Evolutionary conservation across 2,888 invertebrate species (phyloP), one percentile per base, ranked within the genome.

Genomic region (Fragum whitleyi): DNA sequence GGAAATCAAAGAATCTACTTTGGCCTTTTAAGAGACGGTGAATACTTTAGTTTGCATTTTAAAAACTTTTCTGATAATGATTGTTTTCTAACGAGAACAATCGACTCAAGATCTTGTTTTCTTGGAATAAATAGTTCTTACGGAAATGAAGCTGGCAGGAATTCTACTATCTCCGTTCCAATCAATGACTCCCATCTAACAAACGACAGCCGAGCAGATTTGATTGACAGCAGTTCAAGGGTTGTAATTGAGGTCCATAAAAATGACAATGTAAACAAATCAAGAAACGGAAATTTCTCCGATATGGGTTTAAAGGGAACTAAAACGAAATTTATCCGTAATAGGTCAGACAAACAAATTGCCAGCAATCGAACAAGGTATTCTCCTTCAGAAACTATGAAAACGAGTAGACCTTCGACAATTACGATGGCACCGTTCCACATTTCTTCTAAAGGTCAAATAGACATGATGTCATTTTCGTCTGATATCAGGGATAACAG

Each of bases 231-330:
- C 7, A 42, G 42, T 23, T 65, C 65, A 42, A 21, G 23, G 42
- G 65, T 39, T 23, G 42, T 65, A 21, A 65, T 65, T 65, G 65
- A 36, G 65, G 65, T 39, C 42, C 42, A 42, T 65, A 65, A 36
- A 65, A 42, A 65, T 65, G 42, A 65, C 65, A 65, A 39, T 65
- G 65, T 65, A 65, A 65, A 65, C 42, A 65, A 42, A 65, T 65
- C 65, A 65, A 26, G 65, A 42, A 26, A 5, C 36, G 23, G 42
- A 42, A 65, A 65, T 42, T 16, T 26, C 39, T 65, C 65, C 26
- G 65, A 65, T 65, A 21, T 42, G 42, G 23, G 65, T 42, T 65
- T 65, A 65, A 42, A 65, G 32, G 65, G 65, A 65, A 42, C 39
- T 65, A 65, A 65, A 65, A 23, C 65, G 32, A 42, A 26, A 65